These are phyloP conservation scores for Aegypius monachus DNA, from an alignment of 2,113 vertebrate species.

Conservation along the genomic window DNA sequence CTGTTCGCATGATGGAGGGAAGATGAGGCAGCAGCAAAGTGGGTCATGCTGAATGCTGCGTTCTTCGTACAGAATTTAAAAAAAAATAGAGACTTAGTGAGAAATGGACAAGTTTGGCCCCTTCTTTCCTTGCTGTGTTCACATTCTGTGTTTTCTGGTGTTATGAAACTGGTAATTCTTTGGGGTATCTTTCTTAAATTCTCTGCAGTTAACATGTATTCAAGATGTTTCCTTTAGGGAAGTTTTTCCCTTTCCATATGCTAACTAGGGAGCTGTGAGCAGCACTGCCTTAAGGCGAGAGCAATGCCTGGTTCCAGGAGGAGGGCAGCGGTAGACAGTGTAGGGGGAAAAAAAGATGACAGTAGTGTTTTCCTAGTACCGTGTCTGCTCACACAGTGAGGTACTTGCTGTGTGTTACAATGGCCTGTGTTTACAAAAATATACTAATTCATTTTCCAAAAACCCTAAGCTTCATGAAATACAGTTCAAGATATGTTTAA, in stretches of 20 bases:
- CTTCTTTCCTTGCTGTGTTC: neutral
- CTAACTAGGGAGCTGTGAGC: neutral
- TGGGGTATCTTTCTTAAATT: neutral
- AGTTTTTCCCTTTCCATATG: neutral
- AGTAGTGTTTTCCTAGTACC: neutral
- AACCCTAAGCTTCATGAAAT: accelerated
- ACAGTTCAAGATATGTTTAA: neutral
- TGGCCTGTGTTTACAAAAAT: neutral
- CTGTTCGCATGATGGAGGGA: neutral
- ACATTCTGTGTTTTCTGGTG: neutral
- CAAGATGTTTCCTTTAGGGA: neutral
- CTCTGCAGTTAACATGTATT: neutral
- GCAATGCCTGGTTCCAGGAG: neutral
- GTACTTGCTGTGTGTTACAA: neutral
- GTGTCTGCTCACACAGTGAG: neutral
- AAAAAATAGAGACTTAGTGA: neutral
- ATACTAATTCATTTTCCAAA: neutral
- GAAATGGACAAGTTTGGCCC: neutral
- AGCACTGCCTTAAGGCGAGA: neutral
- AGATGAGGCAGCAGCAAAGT: neutral
- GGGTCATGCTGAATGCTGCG: neutral
- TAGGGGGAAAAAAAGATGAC: neutral
- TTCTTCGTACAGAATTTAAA: neutral
- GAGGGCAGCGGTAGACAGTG: neutral
- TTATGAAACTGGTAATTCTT: neutral